Evolutionary conservation across 2,113 vertebrate genomes (phyloP).

Genomic region (Gadus macrocephalus): DNA sequence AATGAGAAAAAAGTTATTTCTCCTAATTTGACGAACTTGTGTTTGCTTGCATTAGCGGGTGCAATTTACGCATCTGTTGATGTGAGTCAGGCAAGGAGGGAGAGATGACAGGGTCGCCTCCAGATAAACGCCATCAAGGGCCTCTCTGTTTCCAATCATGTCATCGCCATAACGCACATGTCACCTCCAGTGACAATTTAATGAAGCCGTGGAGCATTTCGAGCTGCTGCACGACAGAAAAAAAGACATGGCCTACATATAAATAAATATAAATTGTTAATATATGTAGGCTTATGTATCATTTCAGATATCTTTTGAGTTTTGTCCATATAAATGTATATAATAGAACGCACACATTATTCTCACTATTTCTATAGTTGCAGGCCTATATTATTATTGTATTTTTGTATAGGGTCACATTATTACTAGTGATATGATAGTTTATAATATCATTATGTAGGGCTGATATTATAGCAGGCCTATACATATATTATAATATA

Average conservation of each 20-base stretch:
- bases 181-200: conserved; percentile 65
- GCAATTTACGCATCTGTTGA: conserved; percentile 48
- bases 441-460: not conserved
- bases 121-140: conserved; percentile 68
- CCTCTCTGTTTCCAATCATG: conserved; percentile 66
- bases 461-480: no score
- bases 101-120: conserved; percentile 59
- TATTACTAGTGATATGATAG: not conserved
- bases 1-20: not conserved
- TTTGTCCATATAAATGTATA: no score
- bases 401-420: not conserved
- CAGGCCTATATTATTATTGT: not conserved
- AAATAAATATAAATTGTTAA: not conserved
- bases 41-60: conserved; percentile 18
- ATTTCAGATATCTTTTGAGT: no score
- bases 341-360: not conserved
- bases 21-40: not conserved
- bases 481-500: not conserved
- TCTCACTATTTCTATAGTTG: not conserved
- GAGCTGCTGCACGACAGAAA: conserved; percentile 12
- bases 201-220: conserved; percentile 51
- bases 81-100: conserved; percentile 35
- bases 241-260: not conserved
- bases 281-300: not conserved
- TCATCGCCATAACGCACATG: conserved; percentile 64